Percentiles rank a stretch among this genome's conserved stretches.
Conservation (phyloP, 2,113 vertebrate species). For the Corydoras maculifer region DNA sequence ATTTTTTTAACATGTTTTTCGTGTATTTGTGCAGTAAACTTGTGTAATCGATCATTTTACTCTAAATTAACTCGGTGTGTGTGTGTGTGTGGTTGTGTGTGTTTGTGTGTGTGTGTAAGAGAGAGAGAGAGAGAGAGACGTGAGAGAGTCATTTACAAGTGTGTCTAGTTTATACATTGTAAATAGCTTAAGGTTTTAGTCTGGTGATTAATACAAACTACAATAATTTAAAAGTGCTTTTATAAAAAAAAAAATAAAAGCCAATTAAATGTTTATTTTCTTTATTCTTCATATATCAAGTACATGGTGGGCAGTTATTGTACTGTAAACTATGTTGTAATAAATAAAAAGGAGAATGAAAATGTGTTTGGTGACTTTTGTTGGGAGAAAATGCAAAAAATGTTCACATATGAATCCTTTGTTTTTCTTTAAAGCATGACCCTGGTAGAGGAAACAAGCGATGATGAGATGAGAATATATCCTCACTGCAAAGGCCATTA, state of each 20-base stretch:
- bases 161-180: constrained; percentile 75
- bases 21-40: constrained; percentile 40
- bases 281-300: constrained; percentile 68
- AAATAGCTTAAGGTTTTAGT: constrained; percentile 66
- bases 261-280: constrained; percentile 65
- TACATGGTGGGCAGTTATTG: constrained; percentile 68
- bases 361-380: background rate
- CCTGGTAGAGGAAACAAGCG: too few relatives aligned
- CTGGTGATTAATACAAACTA: constrained; percentile 58
- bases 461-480: too few relatives aligned
- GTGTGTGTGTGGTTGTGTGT: constrained; percentile 42
- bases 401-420: too few relatives aligned
- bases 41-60: constrained; percentile 36
- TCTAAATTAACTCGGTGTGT: constrained; percentile 53
- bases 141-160: constrained; percentile 68
- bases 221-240: constrained; percentile 70
- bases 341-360: constrained; percentile 64
- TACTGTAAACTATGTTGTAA: constrained; percentile 71
- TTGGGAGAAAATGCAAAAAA: too few relatives aligned
- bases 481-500: too few relatives aligned
- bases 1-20: constrained; percentile 7
- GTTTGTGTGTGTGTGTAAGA: constrained; percentile 49
- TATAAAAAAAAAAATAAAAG: constrained; percentile 57
- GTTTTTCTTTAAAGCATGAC: too few relatives aligned
- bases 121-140: constrained; percentile 69